These are phyloP conservation scores for Scaptomyza tumidula DNA, from an alignment of 2,888 invertebrate species.

Conservation along the genomic window DNA sequence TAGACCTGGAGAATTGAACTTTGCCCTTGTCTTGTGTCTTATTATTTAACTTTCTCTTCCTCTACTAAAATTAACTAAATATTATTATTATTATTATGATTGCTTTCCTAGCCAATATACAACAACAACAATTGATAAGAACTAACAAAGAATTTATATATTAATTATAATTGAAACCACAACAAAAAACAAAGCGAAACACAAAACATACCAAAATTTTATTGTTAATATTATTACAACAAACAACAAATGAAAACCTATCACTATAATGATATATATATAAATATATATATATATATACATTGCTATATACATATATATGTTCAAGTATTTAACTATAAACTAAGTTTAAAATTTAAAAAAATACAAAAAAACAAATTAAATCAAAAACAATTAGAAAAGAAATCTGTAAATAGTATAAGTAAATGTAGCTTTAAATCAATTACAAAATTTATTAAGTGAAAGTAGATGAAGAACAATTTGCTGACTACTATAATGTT, in stretches of 20 bases:
- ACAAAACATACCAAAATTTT: constrained; percentile 74
- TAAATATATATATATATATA: too few species aligned
- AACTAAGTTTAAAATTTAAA: constrained; percentile 4
- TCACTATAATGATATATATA: too few species aligned
- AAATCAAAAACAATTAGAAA: not conserved
- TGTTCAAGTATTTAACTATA: constrained; percentile 56
- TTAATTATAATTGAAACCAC: constrained; percentile 31
- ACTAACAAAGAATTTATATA: constrained; percentile 65
- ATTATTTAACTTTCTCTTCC: constrained; percentile 3
- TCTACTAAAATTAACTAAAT: not conserved
- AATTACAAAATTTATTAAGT: constrained; percentile 27
- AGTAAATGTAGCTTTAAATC: constrained; percentile 34
- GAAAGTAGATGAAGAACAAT: constrained; percentile 54
- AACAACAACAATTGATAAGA: constrained; percentile 34
- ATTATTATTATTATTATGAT: constrained; percentile 22
- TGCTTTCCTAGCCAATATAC: constrained; percentile 67
- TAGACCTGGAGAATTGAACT: constrained; percentile 7
- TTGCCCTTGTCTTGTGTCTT: constrained; percentile 28
- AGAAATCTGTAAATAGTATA: constrained; percentile 22
- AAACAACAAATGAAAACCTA: constrained; percentile 22
- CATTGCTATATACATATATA: constrained; percentile 13
- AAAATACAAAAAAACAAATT: constrained; percentile 2
- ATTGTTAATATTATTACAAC: constrained; percentile 51
- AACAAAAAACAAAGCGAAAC: constrained; percentile 55
- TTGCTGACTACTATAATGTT: constrained; percentile 47